Evolutionary conservation across 1,140 invertebrate species (phyloP).

Genomic region (Drosophila leontia): DNA sequence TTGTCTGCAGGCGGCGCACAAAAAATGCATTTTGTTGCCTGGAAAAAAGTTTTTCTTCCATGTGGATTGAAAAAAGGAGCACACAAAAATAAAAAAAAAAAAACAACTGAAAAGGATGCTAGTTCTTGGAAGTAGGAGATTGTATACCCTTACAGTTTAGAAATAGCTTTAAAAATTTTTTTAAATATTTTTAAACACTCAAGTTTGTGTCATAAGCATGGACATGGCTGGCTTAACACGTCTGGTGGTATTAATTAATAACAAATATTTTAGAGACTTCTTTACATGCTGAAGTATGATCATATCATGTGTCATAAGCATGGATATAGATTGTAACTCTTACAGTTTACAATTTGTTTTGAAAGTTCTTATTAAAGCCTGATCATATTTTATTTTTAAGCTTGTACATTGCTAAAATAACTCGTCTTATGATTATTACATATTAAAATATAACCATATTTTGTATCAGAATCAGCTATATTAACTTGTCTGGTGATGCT

Average conservation of each 20-base stretch:
- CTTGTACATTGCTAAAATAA: too few relatives aligned
- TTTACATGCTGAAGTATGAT: not conserved
- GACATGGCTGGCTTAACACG: not conserved
- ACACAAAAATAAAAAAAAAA: slow-evolving; percentile 39
- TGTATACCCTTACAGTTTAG: not conserved
- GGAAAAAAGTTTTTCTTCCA: slow-evolving; percentile 58
- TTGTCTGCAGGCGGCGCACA: slow-evolving; percentile 71
- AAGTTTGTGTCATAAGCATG: not conserved
- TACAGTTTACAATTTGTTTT: too few relatives aligned
- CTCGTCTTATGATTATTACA: too few relatives aligned
- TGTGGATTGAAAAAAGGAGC: slow-evolving; percentile 19
- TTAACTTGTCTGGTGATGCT: not conserved
- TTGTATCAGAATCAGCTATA: not conserved
- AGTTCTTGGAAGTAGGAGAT: not conserved
- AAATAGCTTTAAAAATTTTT: accelerated
- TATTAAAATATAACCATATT: not conserved
- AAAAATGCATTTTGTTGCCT: slow-evolving; percentile 79
- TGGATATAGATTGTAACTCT: too few relatives aligned
- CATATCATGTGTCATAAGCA: not conserved
- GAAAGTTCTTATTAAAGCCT: too few relatives aligned
- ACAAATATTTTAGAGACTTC: not conserved
- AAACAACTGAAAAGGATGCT: slow-evolving; percentile 19
- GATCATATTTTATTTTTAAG: too few relatives aligned
- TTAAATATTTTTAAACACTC: not conserved
- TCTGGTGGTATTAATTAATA: not conserved